These are phyloP conservation scores for Hypomecis atomaria DNA, from an alignment of 2,888 invertebrate genomes.

Conservation along the genomic window DNA sequence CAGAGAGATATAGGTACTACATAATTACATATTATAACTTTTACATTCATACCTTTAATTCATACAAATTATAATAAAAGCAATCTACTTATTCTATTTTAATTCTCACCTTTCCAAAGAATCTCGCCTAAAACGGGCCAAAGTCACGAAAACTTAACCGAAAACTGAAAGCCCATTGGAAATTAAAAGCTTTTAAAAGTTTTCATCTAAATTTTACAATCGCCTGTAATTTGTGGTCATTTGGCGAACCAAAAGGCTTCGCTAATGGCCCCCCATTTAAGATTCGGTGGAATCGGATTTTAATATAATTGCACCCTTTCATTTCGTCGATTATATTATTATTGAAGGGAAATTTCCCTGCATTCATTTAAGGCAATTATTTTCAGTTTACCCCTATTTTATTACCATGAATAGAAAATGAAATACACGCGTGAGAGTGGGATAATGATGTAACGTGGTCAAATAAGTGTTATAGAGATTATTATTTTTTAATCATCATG, in stretches of 20 bases:
- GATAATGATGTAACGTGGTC: background rate
- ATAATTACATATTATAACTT: no score
- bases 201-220: conserved; percentile 13
- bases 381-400: background rate
- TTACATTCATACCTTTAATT: no score
- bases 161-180: conserved; percentile 17
- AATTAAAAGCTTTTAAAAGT: conserved; percentile 23
- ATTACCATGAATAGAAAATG: no score
- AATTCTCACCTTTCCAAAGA: background rate
- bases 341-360: background rate
- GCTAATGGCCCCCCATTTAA: conserved; percentile 23
- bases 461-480: no score
- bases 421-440: no score
- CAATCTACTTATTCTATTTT: background rate
- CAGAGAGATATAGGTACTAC: no score
- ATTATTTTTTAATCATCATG: no score
- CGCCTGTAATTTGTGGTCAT: conserved; percentile 21
- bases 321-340: background rate
- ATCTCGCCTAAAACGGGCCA: conserved; percentile 4
- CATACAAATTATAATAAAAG: background rate
- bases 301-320: conserved; percentile 14
- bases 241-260: conserved; percentile 11
- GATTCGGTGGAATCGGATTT: conserved; percentile 15
- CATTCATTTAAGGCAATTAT: background rate
- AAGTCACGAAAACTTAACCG: conserved; percentile 14